A percentile compares a stretch with the other conserved stretches of the same genome.
phyloP scores from a whole-genome alignment of 2,113 vertebrate genomes.

The Meles meles region DNA sequence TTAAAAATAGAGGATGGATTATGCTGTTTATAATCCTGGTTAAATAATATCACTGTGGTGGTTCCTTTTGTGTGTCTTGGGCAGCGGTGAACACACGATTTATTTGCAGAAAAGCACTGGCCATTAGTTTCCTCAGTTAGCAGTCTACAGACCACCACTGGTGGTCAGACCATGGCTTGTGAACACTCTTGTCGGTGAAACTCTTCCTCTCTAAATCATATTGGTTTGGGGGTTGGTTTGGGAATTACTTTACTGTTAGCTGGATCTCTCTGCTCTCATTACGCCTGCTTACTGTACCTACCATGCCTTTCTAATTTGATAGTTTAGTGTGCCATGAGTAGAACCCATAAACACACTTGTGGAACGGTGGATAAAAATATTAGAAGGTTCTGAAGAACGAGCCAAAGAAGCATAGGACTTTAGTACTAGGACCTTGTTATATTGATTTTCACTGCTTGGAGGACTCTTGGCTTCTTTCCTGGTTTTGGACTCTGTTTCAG shows the following conservation, averaged over 20 bases:
- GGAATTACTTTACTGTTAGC: not conserved
- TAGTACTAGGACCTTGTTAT: not conserved
- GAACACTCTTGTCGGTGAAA: not conserved
- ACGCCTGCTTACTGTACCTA: not conserved
- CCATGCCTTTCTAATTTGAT: not conserved
- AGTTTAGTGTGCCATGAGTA: not conserved
- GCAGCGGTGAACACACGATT: not conserved
- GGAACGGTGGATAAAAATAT: not conserved
- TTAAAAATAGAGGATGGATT: not conserved
- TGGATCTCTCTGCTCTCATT: not conserved
- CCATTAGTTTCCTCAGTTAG: not conserved
- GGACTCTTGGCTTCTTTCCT: not conserved
- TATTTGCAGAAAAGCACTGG: not conserved
- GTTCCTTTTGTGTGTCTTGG: not conserved
- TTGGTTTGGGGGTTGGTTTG: not conserved
- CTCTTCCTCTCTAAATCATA: not conserved
- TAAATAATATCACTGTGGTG: not conserved
- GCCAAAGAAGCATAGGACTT: not conserved
- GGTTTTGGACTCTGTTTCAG: not conserved
- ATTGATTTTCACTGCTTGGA: not conserved
- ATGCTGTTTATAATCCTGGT: not conserved
- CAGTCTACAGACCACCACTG: not conserved
- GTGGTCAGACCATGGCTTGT: not conserved
- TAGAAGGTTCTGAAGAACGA: not conserved
- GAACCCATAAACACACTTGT: not conserved